phyloP scores from a whole-genome alignment of 2,888 invertebrate genomes.

The Stenurella melanura region DNA sequence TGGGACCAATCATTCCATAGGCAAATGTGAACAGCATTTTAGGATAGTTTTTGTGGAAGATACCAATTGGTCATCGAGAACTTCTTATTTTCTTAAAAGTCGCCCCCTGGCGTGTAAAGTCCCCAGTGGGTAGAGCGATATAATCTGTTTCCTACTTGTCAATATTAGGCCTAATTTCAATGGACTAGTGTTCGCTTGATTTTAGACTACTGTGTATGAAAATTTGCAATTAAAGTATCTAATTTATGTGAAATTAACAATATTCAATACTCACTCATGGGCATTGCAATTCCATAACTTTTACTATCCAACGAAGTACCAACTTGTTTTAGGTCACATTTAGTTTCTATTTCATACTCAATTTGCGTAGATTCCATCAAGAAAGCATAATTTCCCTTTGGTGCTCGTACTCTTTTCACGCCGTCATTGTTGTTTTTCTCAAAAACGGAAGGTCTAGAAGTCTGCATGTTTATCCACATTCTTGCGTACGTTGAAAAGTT shows the following conservation, averaged over 20 bases:
- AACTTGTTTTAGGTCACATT: constrained; percentile 89
- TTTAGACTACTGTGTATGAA: no score
- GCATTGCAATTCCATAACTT: constrained; percentile 95
- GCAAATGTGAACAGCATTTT: no score
- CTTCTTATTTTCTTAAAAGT: no score
- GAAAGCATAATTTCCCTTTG: constrained; percentile 91
- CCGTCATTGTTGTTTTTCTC: constrained; percentile 89
- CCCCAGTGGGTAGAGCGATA: no score
- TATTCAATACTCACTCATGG: constrained; percentile 81
- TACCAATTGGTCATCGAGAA: no score
- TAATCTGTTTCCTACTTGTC: no score
- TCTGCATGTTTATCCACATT: constrained; percentile 80
- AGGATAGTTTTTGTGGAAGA: no score
- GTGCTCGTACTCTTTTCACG: constrained; percentile 86
- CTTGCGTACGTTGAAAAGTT: constrained; percentile 64
- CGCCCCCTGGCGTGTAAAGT: no score
- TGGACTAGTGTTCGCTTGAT: no score
- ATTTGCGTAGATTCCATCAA: constrained; percentile 97
- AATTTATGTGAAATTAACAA: neutral
- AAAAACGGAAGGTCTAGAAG: constrained; percentile 87
- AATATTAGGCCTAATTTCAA: no score
- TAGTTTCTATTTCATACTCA: constrained; percentile 91
- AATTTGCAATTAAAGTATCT: no score
- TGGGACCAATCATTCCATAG: no score
- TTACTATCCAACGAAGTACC: constrained; percentile 90